These are phyloP conservation scores for Gastrophysa polygoni DNA, from an alignment of 2,888 invertebrate genomes.

Conservation along the genomic window DNA sequence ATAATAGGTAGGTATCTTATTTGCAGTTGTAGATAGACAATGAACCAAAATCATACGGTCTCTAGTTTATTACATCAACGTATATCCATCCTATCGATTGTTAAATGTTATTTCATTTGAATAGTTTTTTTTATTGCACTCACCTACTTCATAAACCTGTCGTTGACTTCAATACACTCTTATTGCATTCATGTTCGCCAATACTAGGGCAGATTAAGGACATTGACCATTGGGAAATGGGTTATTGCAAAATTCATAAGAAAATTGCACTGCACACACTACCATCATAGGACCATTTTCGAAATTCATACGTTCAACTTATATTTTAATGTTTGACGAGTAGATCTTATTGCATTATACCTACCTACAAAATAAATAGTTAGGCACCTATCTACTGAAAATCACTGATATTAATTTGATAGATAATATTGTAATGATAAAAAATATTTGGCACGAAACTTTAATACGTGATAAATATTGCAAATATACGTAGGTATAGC, in stretches of 20 bases:
- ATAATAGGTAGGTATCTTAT: too few species aligned
- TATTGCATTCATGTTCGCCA: background rate
- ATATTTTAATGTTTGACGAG: background rate
- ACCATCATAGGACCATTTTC: too few species aligned
- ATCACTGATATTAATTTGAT: conserved; percentile 12
- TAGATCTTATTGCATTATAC: background rate
- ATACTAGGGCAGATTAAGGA: conserved; percentile 21
- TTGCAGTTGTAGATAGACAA: too few species aligned
- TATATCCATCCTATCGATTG: background rate
- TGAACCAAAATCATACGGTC: too few species aligned
- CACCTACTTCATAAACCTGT: background rate
- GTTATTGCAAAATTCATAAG: conserved; percentile 35
- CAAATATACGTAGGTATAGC: conserved; percentile 9
- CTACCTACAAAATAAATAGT: background rate
- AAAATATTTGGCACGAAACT: conserved; percentile 21
- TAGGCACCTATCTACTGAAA: too few species aligned
- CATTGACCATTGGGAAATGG: conserved; percentile 28
- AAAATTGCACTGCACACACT: conserved; percentile 26
- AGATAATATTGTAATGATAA: conserved; percentile 4
- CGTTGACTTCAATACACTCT: background rate
- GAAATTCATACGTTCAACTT: conserved; percentile 1
- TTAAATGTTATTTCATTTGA: background rate
- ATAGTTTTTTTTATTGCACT: background rate
- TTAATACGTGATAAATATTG: conserved; percentile 14
- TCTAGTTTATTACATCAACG: too few species aligned